A percentile compares a stretch with the other conserved stretches of the same genome.
Conservation (phyloP, 2,113 vertebrate genomes). For the Coregonus clupeaformis region DNA sequence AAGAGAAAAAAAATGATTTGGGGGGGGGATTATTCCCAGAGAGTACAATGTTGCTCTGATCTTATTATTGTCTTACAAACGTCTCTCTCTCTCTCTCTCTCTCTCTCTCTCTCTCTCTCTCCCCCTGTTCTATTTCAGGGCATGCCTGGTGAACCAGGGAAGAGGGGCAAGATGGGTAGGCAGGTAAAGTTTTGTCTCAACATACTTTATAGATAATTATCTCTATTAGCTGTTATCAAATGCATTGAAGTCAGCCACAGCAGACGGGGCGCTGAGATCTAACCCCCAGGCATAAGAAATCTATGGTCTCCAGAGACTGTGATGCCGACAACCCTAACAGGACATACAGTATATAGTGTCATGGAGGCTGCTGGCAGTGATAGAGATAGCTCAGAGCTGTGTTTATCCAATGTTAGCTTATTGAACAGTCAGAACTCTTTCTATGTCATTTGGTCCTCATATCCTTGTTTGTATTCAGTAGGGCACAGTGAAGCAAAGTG, state of each 20-base stretch:
- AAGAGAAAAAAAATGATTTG: no score
- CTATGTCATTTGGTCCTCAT: neutral
- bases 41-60: no score
- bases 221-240: slow-evolving; percentile 49
- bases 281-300: no score
- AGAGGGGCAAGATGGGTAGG: slow-evolving; percentile 99
- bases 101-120: neutral
- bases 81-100: neutral
- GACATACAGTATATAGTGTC: neutral
- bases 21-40: no score
- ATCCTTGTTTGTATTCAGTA: no score
- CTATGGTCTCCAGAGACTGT: no score
- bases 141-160: slow-evolving; percentile 88
- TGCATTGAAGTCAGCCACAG: neutral
- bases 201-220: slow-evolving; percentile 69
- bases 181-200: slow-evolving; percentile 99
- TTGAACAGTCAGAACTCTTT: neutral
- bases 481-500: no score
- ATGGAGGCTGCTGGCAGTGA: neutral
- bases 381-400: neutral
- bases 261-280: no score
- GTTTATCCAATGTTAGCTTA: neutral
- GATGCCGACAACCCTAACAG: neutral
- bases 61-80: no score
- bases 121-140: slow-evolving; percentile 77